A percentile compares a stretch with the other conserved stretches of the same genome.
These are phyloP conservation scores for Zoroaster sp. DNA, from an alignment of 53 echinoderm and acorn worm genomes.

Conservation along the genomic window DNA sequence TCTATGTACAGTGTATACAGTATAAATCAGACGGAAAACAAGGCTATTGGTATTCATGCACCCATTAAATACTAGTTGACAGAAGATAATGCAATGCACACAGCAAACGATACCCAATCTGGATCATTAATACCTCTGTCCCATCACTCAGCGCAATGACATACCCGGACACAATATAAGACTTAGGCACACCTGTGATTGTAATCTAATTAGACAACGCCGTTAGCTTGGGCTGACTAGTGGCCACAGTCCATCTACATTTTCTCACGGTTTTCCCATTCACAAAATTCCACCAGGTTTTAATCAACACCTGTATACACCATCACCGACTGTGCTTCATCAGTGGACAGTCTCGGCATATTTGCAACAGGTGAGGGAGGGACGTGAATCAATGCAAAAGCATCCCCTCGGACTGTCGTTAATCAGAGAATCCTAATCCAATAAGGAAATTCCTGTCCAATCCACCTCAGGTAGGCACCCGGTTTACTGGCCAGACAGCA, in stretches of 20 bases:
- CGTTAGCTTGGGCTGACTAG: not conserved
- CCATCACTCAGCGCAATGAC: not conserved
- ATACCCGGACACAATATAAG: not conserved
- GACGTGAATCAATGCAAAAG: constrained; percentile 42
- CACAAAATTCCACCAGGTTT: not conserved
- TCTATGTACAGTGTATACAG: too few relatives aligned
- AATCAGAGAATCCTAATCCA: constrained; percentile 1
- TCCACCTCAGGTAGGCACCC: constrained; percentile 34
- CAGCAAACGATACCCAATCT: not conserved
- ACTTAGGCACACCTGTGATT: not conserved
- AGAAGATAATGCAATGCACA: not conserved
- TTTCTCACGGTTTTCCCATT: not conserved
- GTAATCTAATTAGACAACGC: constrained; percentile 17
- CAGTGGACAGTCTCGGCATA: not conserved
- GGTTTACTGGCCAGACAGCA: constrained; percentile 10
- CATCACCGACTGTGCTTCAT: not conserved
- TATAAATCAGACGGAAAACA: too few relatives aligned
- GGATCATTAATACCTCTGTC: not conserved
- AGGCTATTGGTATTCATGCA: too few relatives aligned
- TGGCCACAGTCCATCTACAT: not conserved
- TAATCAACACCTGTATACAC: not conserved
- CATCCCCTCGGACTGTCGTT: constrained; percentile 28
- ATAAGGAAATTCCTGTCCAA: constrained; percentile 52
- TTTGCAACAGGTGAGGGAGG: constrained; percentile 43
- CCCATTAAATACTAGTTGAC: too few relatives aligned